phyloP scores from a whole-genome alignment of 64 coral and sea anemone species.

The Actinia tenebrosa region DNA sequence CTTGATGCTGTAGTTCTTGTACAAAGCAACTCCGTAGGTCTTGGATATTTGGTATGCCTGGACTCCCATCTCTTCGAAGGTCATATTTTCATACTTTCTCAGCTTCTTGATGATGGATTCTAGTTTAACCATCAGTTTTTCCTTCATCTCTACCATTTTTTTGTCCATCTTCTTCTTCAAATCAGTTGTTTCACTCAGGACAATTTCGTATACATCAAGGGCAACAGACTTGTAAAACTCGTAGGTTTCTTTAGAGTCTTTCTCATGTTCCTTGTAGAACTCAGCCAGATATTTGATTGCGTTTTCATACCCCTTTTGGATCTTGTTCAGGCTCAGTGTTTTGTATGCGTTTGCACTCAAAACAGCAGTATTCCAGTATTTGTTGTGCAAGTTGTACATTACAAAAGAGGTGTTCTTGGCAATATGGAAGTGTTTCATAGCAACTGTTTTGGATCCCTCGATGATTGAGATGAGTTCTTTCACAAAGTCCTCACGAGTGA shows the following conservation, averaged over 20 bases:
- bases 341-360: conserved; percentile 26
- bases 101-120: conserved; percentile 44
- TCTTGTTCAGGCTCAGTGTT: conserved; percentile 40
- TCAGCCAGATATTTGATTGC: conserved; percentile 26
- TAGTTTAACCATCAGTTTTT: conserved; percentile 28
- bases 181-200: background rate
- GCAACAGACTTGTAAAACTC: conserved; percentile 61
- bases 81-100: conserved; percentile 73
- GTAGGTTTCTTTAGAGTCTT: conserved; percentile 41
- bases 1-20: conserved; percentile 66
- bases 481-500: conserved; percentile 52
- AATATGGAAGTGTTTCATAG: conserved; percentile 46
- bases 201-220: conserved; percentile 38
- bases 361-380: conserved; percentile 23
- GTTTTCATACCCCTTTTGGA: conserved; percentile 34
- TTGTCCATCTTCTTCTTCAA: conserved; percentile 34
- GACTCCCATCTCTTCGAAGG: conserved; percentile 63
- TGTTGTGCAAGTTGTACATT: conserved; percentile 26
- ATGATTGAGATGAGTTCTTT: conserved; percentile 56
- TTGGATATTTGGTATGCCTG: conserved; percentile 52
- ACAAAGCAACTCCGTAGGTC: conserved; percentile 54
- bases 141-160: background rate
- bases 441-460: conserved; percentile 42
- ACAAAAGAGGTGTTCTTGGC: conserved; percentile 47
- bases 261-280: conserved; percentile 60